Percentiles rank a stretch among this genome's conserved stretches.
Evolutionary conservation across 2,797 vertebrate species (phyloP).

Genomic region (Rhyacichthys aspro): DNA sequence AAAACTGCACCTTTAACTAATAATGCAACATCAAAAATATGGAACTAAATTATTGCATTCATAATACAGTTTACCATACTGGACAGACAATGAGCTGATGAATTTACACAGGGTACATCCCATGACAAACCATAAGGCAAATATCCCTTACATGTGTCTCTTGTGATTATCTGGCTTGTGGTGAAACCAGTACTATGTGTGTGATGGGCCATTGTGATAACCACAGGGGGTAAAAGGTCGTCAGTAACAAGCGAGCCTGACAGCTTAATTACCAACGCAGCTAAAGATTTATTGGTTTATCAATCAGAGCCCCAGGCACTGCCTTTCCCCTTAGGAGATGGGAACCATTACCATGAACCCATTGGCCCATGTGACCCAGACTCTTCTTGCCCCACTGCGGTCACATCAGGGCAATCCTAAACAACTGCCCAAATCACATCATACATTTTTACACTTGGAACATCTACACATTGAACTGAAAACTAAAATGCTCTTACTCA

Average conservation of each 20-base stretch:
- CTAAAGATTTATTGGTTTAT: conserved; percentile 99
- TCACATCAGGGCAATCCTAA: conserved; percentile 59
- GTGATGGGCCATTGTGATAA: conserved; percentile 56
- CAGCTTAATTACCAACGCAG: conserved; percentile 94
- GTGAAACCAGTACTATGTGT: conserved; percentile 78
- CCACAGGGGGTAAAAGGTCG: conserved; percentile 78
- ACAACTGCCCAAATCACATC: conserved; percentile 30
- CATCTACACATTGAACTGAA: conserved; percentile 33
- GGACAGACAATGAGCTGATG: background rate
- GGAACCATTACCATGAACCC: conserved; percentile 87
- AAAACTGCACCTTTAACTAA: too few relatives aligned
- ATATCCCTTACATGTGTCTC: conserved; percentile 32
- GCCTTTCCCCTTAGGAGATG: conserved; percentile 82
- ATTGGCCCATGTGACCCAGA: conserved; percentile 81
- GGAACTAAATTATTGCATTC: too few relatives aligned
- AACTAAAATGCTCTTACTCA: too few relatives aligned
- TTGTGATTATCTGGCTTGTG: conserved; percentile 72
- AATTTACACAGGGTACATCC: background rate
- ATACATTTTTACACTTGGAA: conserved; percentile 26
- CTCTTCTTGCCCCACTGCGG: conserved; percentile 61
- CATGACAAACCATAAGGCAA: conserved; percentile 11
- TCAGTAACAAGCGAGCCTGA: conserved; percentile 88
- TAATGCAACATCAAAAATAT: too few relatives aligned
- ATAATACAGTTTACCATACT: too few relatives aligned
- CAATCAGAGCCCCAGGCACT: conserved; percentile 88